These are phyloP conservation scores for Drosophila takahashii DNA, from an alignment of 1,140 invertebrate genomes.

Conservation along the genomic window DNA sequence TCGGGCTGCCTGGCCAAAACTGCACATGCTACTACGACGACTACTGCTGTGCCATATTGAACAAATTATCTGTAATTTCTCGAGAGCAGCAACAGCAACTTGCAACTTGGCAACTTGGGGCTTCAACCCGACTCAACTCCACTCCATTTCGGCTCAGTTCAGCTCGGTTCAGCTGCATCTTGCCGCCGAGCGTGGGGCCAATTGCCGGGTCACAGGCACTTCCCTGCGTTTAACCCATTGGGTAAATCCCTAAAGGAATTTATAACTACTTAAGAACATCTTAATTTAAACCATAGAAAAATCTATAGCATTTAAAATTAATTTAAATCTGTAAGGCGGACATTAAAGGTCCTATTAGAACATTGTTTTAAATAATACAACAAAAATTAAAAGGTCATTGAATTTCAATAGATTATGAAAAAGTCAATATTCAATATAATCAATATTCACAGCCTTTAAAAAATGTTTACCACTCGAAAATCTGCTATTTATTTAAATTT, in stretches of 20 bases:
- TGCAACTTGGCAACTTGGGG: slow-evolving; percentile 2
- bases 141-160: not conserved
- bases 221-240: slow-evolving; percentile 28
- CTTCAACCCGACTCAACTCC: slow-evolving; percentile 15
- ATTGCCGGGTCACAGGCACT: slow-evolving; percentile 12
- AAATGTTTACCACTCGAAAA: no score
- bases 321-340: no score
- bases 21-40: slow-evolving; percentile 27
- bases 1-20: slow-evolving; percentile 52
- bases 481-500: no score
- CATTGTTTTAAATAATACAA: no score
- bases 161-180: slow-evolving; percentile 21
- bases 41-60: slow-evolving; percentile 72
- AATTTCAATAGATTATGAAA: no score
- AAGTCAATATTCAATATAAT: no score
- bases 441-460: no score
- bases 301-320: no score
- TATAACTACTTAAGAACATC: not conserved
- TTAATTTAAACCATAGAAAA: no score
- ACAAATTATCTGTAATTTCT: slow-evolving; percentile 84
- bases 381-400: no score
- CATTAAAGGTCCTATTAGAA: no score
- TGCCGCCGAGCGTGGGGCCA: slow-evolving; percentile 27
- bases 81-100: slow-evolving; percentile 61
- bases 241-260: not conserved